Evolutionary conservation across 2,113 vertebrate genomes (phyloP).

Genomic region (Cyrtonyx montezumae): DNA sequence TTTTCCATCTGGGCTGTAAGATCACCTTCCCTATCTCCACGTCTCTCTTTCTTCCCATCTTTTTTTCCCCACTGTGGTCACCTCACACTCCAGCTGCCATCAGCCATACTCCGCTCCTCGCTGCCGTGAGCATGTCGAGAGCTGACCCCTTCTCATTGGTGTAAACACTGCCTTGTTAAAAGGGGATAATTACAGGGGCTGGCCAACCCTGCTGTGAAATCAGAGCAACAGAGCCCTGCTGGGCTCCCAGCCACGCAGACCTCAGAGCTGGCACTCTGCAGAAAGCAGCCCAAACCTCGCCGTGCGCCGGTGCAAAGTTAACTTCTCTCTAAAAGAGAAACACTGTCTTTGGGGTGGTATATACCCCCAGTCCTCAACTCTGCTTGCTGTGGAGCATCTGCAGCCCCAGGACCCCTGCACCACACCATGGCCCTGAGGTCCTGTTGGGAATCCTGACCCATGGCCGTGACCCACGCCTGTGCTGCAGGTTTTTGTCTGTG

Average conservation of each 20-base stretch:
- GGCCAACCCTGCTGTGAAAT: conserved; percentile 66
- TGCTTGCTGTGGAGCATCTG: background rate
- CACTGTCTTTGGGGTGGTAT: background rate
- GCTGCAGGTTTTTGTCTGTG: background rate
- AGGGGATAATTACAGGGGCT: conserved; percentile 65
- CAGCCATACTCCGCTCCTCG: conserved; percentile 33
- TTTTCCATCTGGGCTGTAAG: conserved; percentile 54
- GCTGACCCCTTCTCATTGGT: conserved; percentile 54
- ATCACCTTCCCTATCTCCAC: conserved; percentile 27
- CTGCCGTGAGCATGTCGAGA: background rate
- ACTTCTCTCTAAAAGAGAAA: conserved; percentile 25
- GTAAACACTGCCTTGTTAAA: conserved; percentile 70
- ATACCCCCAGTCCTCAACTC: background rate
- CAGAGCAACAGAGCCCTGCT: conserved; percentile 60
- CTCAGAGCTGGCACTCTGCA: conserved; percentile 17
- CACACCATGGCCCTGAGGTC: background rate
- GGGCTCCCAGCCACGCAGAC: conserved; percentile 35
- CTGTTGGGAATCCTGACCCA: too few species aligned
- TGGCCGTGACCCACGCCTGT: background rate
- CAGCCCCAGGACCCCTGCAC: background rate
- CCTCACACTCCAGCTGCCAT: conserved; percentile 38
- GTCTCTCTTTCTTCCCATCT: conserved; percentile 23
- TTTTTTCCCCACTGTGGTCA: background rate
- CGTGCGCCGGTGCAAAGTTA: conserved; percentile 37
- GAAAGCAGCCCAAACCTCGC: conserved; percentile 44